phyloP scores from a whole-genome alignment of 1,140 invertebrate genomes.

The Temnothorax nylanderi region DNA sequence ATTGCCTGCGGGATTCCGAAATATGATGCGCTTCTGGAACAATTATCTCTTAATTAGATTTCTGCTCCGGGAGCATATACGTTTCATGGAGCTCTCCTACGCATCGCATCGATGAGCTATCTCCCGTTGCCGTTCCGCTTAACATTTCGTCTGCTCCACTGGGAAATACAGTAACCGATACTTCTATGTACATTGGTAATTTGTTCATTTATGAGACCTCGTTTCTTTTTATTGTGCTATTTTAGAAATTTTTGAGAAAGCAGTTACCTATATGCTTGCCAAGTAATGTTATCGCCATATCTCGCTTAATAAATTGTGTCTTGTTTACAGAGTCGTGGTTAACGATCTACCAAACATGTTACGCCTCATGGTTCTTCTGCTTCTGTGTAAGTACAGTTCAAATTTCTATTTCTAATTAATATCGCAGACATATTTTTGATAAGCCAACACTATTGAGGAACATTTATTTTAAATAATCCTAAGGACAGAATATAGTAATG shows the following conservation, averaged over 20 bases:
- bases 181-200: conserved; percentile 13
- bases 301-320: neutral
- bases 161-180: neutral
- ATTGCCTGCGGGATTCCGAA: conserved; percentile 44
- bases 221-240: neutral
- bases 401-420: neutral
- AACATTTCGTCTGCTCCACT: neutral
- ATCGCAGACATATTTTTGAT: neutral
- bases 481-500: neutral
- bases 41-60: conserved; percentile 57
- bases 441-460: neutral
- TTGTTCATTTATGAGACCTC: neutral
- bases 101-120: neutral
- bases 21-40: neutral
- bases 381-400: conserved; percentile 79
- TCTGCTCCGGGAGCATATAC: neutral
- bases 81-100: neutral
- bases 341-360: conserved; percentile 76
- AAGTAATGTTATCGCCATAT: neutral
- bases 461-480: neutral
- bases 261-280: neutral
- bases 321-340: conserved; percentile 62
- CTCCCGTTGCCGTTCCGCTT: neutral
- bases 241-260: neutral
- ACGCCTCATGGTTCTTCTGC: conserved; percentile 74